Percentiles rank a stretch among this genome's conserved stretches.
phyloP scores from a whole-genome alignment of 2,113 vertebrate genomes.

The Onychostruthus taczanowskii region DNA sequence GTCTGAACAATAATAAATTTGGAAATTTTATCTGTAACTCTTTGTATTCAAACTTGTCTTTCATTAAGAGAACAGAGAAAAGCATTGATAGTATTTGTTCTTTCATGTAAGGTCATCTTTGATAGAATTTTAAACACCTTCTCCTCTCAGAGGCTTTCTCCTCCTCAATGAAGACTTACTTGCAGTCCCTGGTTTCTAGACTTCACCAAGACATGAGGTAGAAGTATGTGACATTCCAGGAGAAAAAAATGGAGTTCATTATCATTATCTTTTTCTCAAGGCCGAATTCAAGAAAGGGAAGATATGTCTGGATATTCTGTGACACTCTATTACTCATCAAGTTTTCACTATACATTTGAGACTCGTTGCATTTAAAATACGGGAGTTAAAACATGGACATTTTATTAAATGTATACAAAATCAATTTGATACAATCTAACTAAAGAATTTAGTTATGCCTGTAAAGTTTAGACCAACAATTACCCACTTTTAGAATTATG shows the following conservation, averaged over 20 bases:
- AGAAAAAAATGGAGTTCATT: neutral
- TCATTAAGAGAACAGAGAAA: neutral
- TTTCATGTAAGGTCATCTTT: neutral
- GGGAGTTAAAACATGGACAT: neutral
- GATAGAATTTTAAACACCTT: neutral
- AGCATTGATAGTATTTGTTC: neutral
- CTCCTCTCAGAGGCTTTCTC: neutral
- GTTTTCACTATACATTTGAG: conserved; percentile 1
- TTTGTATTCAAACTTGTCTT: neutral
- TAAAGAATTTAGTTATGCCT: neutral
- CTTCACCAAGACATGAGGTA: neutral
- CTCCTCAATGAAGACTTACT: neutral
- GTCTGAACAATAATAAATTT: neutral
- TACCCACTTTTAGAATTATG: neutral
- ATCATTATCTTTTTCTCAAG: neutral
- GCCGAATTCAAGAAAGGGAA: neutral
- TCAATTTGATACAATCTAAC: neutral
- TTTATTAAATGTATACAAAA: neutral
- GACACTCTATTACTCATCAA: neutral
- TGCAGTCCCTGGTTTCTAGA: neutral
- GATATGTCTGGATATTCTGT: neutral
- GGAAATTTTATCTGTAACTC: neutral
- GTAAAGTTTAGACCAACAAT: neutral
- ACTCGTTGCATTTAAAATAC: neutral
- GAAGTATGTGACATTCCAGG: neutral